These are phyloP conservation scores for Murina feae DNA, from an alignment of 2,113 vertebrate genomes.

Conservation along the genomic window DNA sequence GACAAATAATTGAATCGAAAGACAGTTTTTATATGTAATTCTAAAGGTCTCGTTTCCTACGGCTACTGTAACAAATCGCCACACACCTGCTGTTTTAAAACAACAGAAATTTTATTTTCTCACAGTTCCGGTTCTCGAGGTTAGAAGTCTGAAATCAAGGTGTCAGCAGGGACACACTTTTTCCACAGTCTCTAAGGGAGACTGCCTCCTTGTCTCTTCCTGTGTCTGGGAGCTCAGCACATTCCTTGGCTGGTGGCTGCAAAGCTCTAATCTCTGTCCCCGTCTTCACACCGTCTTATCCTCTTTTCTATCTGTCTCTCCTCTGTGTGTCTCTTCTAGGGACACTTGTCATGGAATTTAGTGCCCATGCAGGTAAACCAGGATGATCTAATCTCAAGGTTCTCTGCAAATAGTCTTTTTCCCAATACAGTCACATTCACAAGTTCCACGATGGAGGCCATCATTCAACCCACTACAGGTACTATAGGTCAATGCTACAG, in stretches of 20 bases:
- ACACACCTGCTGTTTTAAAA: background rate
- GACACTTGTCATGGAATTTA: background rate
- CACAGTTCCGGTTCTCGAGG: background rate
- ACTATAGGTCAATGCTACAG: background rate
- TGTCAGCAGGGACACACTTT: background rate
- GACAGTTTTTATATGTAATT: background rate
- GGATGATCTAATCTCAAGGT: background rate
- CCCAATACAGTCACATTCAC: background rate
- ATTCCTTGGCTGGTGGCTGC: background rate
- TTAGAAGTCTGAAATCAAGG: background rate
- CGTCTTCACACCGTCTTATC: background rate
- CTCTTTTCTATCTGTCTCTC: background rate
- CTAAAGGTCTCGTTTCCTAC: background rate
- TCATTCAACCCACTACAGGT: background rate
- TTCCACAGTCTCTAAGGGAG: background rate
- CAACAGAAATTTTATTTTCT: background rate
- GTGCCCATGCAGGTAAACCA: background rate
- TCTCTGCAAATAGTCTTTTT: background rate
- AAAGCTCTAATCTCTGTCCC: background rate
- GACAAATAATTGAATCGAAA: background rate
- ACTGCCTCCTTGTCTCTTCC: background rate
- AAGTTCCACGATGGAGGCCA: background rate
- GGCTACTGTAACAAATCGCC: background rate
- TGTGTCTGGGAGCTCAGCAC: no score
- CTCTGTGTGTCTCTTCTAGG: background rate